These are phyloP conservation scores for Tipula confusa DNA, from an alignment of 2,888 invertebrate species.

Conservation along the genomic window DNA sequence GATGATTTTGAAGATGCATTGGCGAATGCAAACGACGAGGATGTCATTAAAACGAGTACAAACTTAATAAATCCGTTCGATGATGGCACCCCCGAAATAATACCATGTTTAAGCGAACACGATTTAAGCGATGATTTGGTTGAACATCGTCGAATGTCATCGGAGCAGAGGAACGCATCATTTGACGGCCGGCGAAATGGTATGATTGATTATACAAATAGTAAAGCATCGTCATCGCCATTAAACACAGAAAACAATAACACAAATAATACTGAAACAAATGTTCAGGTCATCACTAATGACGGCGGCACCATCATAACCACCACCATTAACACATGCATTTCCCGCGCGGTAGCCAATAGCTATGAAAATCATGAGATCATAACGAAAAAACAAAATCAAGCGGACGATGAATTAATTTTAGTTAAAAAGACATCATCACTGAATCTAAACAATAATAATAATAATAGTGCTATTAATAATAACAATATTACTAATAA, in stretches of 20 bases:
- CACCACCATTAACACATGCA: conserved; percentile 35
- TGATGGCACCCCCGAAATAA: background rate
- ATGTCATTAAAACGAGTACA: conserved; percentile 33
- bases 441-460: conserved; percentile 4
- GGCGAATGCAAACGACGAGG: background rate
- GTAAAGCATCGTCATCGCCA: background rate
- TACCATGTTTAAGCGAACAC: background rate
- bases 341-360: conserved; percentile 29
- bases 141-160: conserved; percentile 45
- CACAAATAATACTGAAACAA: conserved; percentile 35
- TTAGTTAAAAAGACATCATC: conserved; percentile 27
- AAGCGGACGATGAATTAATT: conserved; percentile 28
- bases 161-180: conserved; percentile 45
- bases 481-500: conserved; percentile 34
- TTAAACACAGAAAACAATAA: background rate
- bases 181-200: conserved; percentile 50
- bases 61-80: conserved; percentile 34
- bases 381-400: background rate
- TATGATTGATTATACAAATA: conserved; percentile 40
- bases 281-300: conserved; percentile 35
- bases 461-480: conserved; percentile 32
- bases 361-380: background rate
- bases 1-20: background rate
- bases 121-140: conserved; percentile 40
- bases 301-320: background rate